Base-by-base conservation (phyloP, 2,113 vertebrate species). In the Psittacula cyanocephala region DNA sequence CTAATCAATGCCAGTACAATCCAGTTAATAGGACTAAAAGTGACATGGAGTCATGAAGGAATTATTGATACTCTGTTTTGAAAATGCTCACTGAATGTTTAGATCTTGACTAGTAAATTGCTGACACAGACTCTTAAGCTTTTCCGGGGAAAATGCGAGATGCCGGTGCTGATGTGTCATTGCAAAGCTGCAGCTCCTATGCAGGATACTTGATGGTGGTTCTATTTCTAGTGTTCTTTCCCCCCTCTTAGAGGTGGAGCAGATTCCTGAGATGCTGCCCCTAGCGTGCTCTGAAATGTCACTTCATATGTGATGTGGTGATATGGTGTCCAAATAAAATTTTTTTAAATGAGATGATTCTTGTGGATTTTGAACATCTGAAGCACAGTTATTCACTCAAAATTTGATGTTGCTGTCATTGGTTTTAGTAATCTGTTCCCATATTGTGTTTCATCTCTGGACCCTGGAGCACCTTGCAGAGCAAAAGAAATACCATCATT, bases 1-100 rank as follows among this genome's bases (percentile, higher is more conserved):
- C 43, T 77, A 77, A 93, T 86, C 86, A 90, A 64, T 84, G 52
- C 23, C 52, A 68, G 23, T 78, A 22, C 39, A 81, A 75, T 80
- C 49, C 86, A 91, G 67, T 82, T 89, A 74, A 86, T 74, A 89
- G 78, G 60, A 83, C 80, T 93, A 80, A 74, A 92, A 95, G 27
- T 79, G 77, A 74, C 92, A 80, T 89, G 62, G 62, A 93, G 63
- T 92, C 67, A n/a, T 76, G 91, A 93, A 68, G 35, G 71, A 67
- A 91, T 91, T 93, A 94, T 93, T 85, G 91, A 65, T 67, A 60
- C 89, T 87, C 46, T 57, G 29, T 81, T 95, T 92, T 86, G 49
- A 76, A 95, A 94, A 89, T 3, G 8, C 60, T 93, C 44, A 82
- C 25, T 63, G 74, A 62, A 85, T 55, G 39, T 83, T 41, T 83